These are phyloP conservation scores for Belgica antarctica DNA, from an alignment of 2,888 invertebrate genomes.

Conservation along the genomic window DNA sequence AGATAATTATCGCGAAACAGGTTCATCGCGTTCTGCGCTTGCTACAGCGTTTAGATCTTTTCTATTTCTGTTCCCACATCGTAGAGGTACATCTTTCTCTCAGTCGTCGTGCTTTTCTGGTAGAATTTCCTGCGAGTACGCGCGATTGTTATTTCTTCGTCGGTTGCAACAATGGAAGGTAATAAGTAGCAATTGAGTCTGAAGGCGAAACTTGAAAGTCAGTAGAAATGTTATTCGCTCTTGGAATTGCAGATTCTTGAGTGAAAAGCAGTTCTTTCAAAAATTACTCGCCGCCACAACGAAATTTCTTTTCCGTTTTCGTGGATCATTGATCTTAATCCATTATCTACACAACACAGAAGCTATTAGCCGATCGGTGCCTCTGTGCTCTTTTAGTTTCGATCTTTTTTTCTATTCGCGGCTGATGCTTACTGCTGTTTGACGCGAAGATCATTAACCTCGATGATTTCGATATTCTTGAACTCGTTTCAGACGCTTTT, in stretches of 20 bases:
- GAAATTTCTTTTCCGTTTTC: background rate
- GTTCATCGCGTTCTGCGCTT: constrained; percentile 32
- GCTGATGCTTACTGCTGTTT: constrained; percentile 1
- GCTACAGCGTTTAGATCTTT: constrained; percentile 38
- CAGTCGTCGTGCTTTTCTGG: no score
- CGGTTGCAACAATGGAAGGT: background rate
- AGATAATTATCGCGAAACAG: constrained; percentile 38
- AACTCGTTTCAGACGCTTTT: background rate
- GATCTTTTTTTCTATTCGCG: constrained; percentile 19
- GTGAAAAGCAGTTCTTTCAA: no score
- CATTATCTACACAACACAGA: background rate
- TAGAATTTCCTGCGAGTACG: background rate
- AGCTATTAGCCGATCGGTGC: background rate
- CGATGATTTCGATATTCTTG: background rate
- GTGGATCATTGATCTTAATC: constrained; percentile 7
- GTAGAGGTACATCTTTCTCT: background rate
- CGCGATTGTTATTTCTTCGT: background rate
- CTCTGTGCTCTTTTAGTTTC: background rate
- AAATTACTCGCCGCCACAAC: background rate
- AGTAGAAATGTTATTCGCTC: no score
- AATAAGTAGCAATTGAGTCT: background rate
- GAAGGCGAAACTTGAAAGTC: no score
- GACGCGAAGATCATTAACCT: constrained; percentile 12
- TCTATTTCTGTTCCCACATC: background rate
- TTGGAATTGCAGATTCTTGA: no score